Conservation (phyloP, 2,113 vertebrate genomes). For the Gadus chalcogrammus region DNA sequence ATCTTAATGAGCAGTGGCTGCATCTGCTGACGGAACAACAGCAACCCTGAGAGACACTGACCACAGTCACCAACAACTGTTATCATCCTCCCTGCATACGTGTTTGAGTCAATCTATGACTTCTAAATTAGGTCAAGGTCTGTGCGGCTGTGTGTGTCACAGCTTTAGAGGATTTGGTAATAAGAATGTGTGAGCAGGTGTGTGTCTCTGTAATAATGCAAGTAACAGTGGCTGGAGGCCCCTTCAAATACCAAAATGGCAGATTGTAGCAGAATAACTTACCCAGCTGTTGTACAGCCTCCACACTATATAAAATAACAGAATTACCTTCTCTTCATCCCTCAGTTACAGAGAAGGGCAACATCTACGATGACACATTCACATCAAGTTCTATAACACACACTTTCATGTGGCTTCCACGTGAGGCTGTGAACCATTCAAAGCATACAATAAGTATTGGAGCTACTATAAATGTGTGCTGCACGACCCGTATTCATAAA, state of each 20-base stretch:
- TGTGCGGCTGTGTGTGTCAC: neutral
- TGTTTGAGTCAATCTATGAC: neutral
- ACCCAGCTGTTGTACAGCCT: too few relatives aligned
- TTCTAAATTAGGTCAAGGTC: neutral
- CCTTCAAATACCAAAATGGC: neutral
- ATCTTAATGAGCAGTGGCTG: conserved; percentile 5
- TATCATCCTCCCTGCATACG: neutral
- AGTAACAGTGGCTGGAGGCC: neutral
- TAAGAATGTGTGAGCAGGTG: conserved; percentile 12
- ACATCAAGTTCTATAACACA: too few relatives aligned
- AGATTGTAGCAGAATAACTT: conserved; percentile 7
- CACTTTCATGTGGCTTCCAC: too few relatives aligned
- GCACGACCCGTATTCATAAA: too few relatives aligned
- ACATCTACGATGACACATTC: too few relatives aligned
- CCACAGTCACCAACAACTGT: neutral
- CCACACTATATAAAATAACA: too few relatives aligned
- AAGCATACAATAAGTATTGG: too few relatives aligned
- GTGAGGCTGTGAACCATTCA: too few relatives aligned
- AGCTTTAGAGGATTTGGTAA: neutral
- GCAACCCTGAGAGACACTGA: neutral
- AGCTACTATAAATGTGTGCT: too few relatives aligned
- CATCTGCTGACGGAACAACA: neutral
- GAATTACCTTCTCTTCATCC: too few relatives aligned
- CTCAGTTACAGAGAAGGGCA: too few relatives aligned
- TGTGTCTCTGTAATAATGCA: neutral